A percentile compares a stretch with the other conserved stretches of the same genome.
phyloP scores from a whole-genome alignment of 2,888 invertebrate genomes.

The Cloeon dipterum region DNA sequence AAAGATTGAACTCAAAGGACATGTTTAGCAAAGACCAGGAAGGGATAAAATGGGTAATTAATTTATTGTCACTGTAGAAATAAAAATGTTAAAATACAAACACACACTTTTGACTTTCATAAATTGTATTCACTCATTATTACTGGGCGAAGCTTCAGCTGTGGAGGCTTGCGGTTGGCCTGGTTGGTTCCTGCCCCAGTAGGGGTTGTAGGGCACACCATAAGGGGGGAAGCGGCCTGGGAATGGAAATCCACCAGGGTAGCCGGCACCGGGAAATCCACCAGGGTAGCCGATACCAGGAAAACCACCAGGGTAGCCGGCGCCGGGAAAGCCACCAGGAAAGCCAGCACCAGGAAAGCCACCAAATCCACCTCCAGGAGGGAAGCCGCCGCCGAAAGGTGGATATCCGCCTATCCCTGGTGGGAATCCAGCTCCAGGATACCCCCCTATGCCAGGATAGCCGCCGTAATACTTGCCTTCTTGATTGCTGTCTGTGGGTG shows the following conservation, averaged over 20 bases:
- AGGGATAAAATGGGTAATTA: too few species aligned
- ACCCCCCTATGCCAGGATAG: neutral
- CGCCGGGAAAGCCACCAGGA: neutral
- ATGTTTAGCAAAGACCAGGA: too few species aligned
- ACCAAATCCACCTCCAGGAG: neutral
- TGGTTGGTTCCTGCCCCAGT: too few species aligned
- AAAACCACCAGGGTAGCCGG: neutral
- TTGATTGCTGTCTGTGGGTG: neutral
- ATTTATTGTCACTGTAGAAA: too few species aligned
- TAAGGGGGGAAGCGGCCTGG: too few species aligned
- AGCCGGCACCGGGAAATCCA: neutral
- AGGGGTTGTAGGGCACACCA: too few species aligned
- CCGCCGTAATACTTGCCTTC: neutral
- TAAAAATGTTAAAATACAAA: too few species aligned
- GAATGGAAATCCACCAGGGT: neutral
- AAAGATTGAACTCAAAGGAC: too few species aligned
- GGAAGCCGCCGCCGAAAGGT: neutral
- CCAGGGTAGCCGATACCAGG: neutral
- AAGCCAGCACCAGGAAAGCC: neutral
- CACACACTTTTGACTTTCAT: too few species aligned
- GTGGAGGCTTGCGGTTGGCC: too few species aligned
- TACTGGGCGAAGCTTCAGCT: too few species aligned
- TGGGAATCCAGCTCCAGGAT: neutral
- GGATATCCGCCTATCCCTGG: neutral
- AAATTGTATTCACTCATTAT: too few species aligned